Evolutionary conservation across 1,140 invertebrate genomes (phyloP).

Genomic region (Habropoda laboriosa): DNA sequence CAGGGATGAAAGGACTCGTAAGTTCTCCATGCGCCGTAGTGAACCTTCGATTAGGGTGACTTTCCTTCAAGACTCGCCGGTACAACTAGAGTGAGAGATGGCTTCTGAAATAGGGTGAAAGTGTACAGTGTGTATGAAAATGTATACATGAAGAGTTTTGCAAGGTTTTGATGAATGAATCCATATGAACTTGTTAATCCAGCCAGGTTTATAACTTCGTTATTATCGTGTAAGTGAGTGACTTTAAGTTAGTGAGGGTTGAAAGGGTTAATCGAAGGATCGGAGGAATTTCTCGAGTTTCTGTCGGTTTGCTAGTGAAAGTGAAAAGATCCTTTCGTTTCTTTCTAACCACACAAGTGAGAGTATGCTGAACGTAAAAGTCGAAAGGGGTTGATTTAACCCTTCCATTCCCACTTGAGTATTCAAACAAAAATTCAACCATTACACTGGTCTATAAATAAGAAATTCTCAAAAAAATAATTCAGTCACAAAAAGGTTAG

Average conservation of each 20-base stretch:
- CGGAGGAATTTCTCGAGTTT: neutral
- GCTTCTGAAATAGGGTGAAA: neutral
- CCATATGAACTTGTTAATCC: neutral
- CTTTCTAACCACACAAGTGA: too few relatives aligned
- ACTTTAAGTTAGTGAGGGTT: too few relatives aligned
- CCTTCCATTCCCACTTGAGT: too few relatives aligned
- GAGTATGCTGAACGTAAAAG: too few relatives aligned
- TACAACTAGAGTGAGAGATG: too few relatives aligned
- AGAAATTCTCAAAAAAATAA: too few relatives aligned
- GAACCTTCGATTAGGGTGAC: neutral
- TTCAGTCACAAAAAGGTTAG: too few relatives aligned
- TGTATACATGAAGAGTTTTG: neutral
- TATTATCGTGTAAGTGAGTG: neutral
- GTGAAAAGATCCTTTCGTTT: too few relatives aligned
- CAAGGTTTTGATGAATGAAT: neutral
- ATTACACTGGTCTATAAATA: too few relatives aligned
- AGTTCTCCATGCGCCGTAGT: slow-evolving; percentile 7
- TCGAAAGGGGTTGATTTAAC: too few relatives aligned
- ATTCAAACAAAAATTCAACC: too few relatives aligned
- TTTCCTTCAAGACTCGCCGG: neutral
- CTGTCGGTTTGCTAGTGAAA: too few relatives aligned
- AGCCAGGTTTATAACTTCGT: neutral
- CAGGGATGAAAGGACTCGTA: slow-evolving; percentile 26
- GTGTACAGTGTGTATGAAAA: neutral
- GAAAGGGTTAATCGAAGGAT: neutral